Conservation (phyloP, 2,797 vertebrate genomes). For the Anomalospiza imberbis region DNA sequence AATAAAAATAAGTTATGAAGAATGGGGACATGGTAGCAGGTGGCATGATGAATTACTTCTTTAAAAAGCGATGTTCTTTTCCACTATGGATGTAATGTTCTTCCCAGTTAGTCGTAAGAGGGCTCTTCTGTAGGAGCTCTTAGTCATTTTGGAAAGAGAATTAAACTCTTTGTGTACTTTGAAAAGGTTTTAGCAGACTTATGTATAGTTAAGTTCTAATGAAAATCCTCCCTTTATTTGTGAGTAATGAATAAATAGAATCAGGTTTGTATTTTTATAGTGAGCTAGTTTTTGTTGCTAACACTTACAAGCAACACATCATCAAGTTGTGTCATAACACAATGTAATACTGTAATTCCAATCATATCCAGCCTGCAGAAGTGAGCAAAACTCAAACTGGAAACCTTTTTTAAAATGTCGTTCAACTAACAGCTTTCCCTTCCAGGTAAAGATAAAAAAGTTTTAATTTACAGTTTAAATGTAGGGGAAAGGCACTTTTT, state of each 20-base stretch:
- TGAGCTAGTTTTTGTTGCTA: not conserved
- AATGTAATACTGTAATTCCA: not conserved
- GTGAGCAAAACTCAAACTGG: not conserved
- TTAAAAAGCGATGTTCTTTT: not conserved
- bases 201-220: not conserved
- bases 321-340: not conserved
- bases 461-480: not conserved
- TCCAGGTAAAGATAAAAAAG: not conserved
- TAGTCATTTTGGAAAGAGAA: not conserved
- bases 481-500: not conserved
- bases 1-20: constrained; percentile 53
- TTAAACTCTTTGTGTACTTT: not conserved
- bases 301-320: not conserved
- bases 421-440: not conserved
- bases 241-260: not conserved
- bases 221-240: not conserved
- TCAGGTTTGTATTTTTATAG: not conserved
- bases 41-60: constrained; percentile 30
- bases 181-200: not conserved
- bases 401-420: not conserved
- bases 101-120: not conserved
- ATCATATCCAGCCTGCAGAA: not conserved
- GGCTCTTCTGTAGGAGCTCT: not conserved
- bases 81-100: not conserved
- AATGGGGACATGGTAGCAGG: not conserved